Percentiles rank a stretch among this genome's conserved stretches.
Evolutionary conservation across 2,888 invertebrate genomes (phyloP).

Genomic region (Drosophila bunnanda): DNA sequence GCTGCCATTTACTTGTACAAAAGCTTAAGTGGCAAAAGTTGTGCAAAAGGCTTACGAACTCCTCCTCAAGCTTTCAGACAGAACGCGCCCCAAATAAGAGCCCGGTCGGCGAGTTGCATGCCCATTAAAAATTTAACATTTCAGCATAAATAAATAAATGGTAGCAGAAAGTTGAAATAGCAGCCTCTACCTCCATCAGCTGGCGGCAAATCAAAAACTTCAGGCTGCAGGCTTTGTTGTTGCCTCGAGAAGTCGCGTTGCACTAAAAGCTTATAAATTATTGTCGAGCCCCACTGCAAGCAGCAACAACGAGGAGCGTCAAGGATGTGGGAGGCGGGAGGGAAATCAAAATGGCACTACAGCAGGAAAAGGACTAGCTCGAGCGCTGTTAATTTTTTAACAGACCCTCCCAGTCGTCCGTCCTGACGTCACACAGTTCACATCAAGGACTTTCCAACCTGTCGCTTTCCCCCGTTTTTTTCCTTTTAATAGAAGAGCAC

Average conservation of each 20-base stretch:
- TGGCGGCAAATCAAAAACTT: constrained; percentile 69
- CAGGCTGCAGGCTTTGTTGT: constrained; percentile 5
- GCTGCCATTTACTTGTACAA: constrained; percentile 60
- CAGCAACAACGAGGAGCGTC: constrained; percentile 6
- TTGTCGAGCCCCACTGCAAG: constrained; percentile 62
- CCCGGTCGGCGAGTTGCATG: constrained; percentile 60
- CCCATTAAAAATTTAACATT: constrained; percentile 74
- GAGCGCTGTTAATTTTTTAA: constrained; percentile 72
- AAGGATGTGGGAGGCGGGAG: background rate
- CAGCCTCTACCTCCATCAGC: constrained; percentile 48
- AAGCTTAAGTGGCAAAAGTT: constrained; percentile 79
- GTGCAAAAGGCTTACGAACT: constrained; percentile 76
- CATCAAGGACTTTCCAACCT: constrained; percentile 45
- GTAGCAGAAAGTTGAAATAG: constrained; percentile 57
- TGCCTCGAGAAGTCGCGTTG: constrained; percentile 58
- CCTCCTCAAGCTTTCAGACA: constrained; percentile 44
- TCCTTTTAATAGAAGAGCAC: constrained; percentile 7
- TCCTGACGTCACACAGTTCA: constrained; percentile 53
- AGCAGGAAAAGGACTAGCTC: constrained; percentile 41
- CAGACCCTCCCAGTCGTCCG: constrained; percentile 42
- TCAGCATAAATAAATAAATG: constrained; percentile 74
- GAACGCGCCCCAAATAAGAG: constrained; percentile 9
- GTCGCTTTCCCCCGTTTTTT: constrained; percentile 36
- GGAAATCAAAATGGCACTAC: constrained; percentile 44
- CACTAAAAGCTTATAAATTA: constrained; percentile 79